phyloP scores from a whole-genome alignment of 2,888 invertebrate genomes.

The Scaptomyza reducta region DNA sequence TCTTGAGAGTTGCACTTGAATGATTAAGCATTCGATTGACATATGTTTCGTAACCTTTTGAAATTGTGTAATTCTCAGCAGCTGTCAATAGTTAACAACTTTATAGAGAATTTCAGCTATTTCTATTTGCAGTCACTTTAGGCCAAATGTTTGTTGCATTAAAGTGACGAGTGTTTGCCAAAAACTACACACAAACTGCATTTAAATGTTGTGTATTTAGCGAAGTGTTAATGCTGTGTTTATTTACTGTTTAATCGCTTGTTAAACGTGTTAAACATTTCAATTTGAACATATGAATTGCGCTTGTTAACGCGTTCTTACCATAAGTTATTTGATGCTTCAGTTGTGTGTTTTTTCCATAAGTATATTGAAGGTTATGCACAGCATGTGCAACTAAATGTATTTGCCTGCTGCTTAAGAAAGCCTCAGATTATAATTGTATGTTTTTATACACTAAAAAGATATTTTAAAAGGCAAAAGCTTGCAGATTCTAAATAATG shows the following conservation, averaged over 20 bases:
- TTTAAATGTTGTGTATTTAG: neutral
- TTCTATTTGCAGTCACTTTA: constrained; percentile 27
- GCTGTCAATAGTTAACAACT: constrained; percentile 43
- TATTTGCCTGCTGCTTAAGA: constrained; percentile 11
- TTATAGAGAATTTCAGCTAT: constrained; percentile 28
- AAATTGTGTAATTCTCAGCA: constrained; percentile 32
- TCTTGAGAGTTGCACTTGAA: constrained; percentile 41
- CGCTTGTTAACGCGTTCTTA: too few species aligned
- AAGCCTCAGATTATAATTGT: too few species aligned
- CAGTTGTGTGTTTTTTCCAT: constrained; percentile 22
- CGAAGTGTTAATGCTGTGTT: neutral
- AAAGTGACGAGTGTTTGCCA: constrained; percentile 8
- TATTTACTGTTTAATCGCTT: neutral
- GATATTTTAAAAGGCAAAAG: too few species aligned
- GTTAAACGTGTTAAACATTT: neutral
- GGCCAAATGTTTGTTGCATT: constrained; percentile 4
- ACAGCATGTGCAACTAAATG: constrained; percentile 14
- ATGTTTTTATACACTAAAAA: too few species aligned
- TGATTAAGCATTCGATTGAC: constrained; percentile 44
- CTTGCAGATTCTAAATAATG: too few species aligned
- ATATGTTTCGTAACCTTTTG: constrained; percentile 45
- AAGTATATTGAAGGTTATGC: constrained; percentile 40
- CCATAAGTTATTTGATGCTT: neutral
- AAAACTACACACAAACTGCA: neutral
- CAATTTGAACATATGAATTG: neutral